Evolutionary conservation across 2,888 invertebrate genomes (phyloP).

Genomic region (Rambutsinella grinnellia): DNA sequence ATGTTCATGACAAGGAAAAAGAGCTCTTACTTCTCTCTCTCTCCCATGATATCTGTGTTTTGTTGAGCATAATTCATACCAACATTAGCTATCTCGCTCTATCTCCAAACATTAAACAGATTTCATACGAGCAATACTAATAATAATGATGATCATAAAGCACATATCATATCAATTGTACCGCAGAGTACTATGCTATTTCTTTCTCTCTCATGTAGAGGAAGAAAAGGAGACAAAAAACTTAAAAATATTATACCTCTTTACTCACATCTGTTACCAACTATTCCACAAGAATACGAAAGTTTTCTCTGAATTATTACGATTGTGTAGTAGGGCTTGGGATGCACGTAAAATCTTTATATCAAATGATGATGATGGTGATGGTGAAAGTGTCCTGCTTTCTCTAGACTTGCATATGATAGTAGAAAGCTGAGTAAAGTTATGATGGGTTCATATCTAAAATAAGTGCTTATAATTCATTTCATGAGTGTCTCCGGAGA

Average conservation of each 20-base stretch:
- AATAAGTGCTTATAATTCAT: not conserved
- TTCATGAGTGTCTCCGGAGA: not conserved
- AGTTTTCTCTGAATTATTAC: constrained; percentile 39
- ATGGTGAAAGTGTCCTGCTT: constrained; percentile 27
- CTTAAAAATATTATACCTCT: no score
- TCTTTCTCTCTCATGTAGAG: no score
- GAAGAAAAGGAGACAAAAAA: no score
- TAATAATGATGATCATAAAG: not conserved
- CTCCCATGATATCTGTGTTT: constrained; percentile 25
- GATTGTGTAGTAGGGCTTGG: constrained; percentile 43
- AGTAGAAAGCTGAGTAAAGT: constrained; percentile 17
- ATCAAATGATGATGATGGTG: constrained; percentile 23
- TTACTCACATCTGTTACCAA: constrained; percentile 32
- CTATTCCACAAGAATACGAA: constrained; percentile 1
- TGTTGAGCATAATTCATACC: constrained; percentile 20
- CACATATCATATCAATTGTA: not conserved
- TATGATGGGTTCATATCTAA: constrained; percentile 26
- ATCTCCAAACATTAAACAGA: constrained; percentile 39
- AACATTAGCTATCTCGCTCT: not conserved
- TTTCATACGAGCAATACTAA: constrained; percentile 14
- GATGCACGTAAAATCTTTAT: constrained; percentile 48
- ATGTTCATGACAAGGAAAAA: not conserved
- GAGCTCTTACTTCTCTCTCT: not conserved
- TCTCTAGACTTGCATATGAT: constrained; percentile 5
- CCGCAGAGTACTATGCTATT: constrained; percentile 11